These are phyloP conservation scores for Oryzias javanicus DNA, from an alignment of 2,113 vertebrate species.

Conservation along the genomic window DNA sequence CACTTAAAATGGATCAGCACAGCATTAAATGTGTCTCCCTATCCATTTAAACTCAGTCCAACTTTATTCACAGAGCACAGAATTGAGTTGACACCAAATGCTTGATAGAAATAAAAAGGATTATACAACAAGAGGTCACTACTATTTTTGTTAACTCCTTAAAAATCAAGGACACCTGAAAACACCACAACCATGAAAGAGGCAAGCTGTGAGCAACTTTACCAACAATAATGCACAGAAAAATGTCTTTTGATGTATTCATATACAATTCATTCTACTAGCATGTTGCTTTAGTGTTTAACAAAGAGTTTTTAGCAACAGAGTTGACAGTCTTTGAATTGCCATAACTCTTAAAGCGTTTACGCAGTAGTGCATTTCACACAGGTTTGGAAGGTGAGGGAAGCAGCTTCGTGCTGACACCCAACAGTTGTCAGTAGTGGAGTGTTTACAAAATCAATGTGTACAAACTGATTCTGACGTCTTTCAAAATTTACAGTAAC, in stretches of 20 bases:
- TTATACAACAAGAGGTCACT: background rate
- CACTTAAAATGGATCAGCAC: constrained; percentile 2
- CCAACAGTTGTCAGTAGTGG: too few relatives aligned
- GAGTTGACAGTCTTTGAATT: too few relatives aligned
- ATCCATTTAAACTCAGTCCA: background rate
- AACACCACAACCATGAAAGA: background rate
- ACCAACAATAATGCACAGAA: background rate
- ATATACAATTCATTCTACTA: background rate
- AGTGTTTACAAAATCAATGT: too few relatives aligned
- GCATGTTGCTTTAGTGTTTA: too few relatives aligned
- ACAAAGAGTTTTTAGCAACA: too few relatives aligned
- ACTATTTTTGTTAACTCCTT: too few relatives aligned
- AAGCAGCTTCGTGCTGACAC: too few relatives aligned
- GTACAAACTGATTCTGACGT: too few relatives aligned
- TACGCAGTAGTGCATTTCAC: too few relatives aligned
- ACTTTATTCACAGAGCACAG: background rate
- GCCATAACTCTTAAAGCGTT: too few relatives aligned
- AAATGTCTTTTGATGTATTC: background rate
- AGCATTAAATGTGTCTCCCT: background rate
- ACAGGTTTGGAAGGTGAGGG: too few relatives aligned
- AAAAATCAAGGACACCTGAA: background rate
- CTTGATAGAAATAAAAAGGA: background rate
- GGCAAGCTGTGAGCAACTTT: background rate
- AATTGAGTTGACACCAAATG: background rate
- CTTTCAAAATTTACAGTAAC: too few relatives aligned